A percentile compares a stretch with the other conserved stretches of the same genome.
Conservation (phyloP, 2,797 vertebrate species). For the Tympanoctomys barrerae region DNA sequence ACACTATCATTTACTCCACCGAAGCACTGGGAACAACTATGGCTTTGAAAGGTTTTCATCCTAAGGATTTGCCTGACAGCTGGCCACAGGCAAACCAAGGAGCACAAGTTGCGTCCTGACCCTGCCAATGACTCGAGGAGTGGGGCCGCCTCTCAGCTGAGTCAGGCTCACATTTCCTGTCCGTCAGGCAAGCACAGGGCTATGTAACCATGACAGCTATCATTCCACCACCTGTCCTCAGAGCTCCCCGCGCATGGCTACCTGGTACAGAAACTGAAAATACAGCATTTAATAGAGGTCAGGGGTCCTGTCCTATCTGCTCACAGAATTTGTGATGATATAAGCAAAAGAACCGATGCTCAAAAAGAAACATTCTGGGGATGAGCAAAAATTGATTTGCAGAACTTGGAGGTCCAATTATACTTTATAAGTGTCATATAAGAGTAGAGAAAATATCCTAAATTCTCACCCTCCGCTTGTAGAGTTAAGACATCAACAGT, state of each 20-base stretch:
- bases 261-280: constrained; percentile 24
- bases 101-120: not conserved
- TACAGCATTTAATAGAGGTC: not conserved
- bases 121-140: not conserved
- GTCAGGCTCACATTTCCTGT: not conserved
- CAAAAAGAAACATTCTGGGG: not conserved
- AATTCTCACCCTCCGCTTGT: not conserved
- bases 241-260: not conserved
- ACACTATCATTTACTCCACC: not conserved
- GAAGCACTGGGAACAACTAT: not conserved
- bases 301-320: not conserved
- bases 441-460: not conserved
- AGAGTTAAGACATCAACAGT: not conserved
- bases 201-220: not conserved
- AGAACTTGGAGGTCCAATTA: not conserved
- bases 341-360: not conserved
- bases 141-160: not conserved
- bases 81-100: not conserved
- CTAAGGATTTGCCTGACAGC: not conserved
- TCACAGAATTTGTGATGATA: constrained; percentile 9
- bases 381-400: constrained; percentile 7
- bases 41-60: not conserved
- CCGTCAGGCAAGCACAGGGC: not conserved
- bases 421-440: not conserved
- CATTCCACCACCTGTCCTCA: not conserved